A percentile compares a stretch with the other conserved stretches of the same genome.
phyloP scores from a whole-genome alignment of 2,797 vertebrate species.

The Melopsittacus undulatus region DNA sequence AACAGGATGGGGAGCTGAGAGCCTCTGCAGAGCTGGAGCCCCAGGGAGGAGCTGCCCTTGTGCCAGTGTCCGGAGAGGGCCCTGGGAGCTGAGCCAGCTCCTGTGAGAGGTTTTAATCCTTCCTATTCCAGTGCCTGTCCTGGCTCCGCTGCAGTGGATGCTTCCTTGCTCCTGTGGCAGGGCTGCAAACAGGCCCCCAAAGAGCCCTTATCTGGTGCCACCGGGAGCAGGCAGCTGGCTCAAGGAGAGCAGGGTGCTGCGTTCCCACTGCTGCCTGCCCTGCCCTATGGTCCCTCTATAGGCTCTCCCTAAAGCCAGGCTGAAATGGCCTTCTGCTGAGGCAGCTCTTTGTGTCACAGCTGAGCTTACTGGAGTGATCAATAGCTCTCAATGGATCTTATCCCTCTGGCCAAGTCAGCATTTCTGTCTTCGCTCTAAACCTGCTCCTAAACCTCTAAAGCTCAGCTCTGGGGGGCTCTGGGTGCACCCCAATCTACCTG shows the following conservation, averaged over 20 bases:
- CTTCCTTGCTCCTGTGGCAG: neutral
- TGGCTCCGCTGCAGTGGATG: neutral
- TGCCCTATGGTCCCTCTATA: neutral
- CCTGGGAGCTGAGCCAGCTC: neutral
- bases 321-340: slow-evolving; percentile 21
- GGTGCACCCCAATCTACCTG: neutral
- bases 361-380: slow-evolving; percentile 32
- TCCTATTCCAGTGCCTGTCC: neutral
- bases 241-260: neutral
- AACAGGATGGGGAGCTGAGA: neutral
- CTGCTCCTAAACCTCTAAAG: neutral
- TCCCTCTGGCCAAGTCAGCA: neutral
- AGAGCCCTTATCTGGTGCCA: slow-evolving; percentile 20
- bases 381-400: neutral
- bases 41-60: neutral
- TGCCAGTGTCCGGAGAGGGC: neutral
- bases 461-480: neutral
- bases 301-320: neutral
- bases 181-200: neutral
- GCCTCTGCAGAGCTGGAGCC: neutral
- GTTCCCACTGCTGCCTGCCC: neutral
- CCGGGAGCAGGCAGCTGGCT: neutral
- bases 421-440: neutral
- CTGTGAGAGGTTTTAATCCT: neutral
- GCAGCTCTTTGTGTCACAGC: neutral